Evolutionary conservation across 2,113 vertebrate species (phyloP).

Genomic region (Tympanuchus pallidicinctus): DNA sequence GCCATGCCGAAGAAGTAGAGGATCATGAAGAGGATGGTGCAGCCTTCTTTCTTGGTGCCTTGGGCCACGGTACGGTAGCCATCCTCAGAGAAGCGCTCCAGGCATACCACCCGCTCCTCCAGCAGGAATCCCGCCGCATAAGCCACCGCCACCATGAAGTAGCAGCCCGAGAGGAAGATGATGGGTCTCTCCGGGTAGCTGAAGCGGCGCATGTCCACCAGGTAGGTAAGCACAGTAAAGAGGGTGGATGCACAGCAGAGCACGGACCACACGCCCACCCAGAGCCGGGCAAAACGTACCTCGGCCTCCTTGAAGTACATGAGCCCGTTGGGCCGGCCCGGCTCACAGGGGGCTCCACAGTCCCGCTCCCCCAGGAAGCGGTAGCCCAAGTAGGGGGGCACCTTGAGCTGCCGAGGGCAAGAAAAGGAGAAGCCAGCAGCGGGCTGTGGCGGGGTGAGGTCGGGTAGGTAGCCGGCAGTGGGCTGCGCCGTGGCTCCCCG

Average conservation of each 20-base stretch:
- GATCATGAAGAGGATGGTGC: constrained; percentile 93
- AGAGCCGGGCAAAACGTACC: constrained; percentile 86
- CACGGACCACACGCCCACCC: constrained; percentile 90
- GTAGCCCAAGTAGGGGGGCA: constrained; percentile 89
- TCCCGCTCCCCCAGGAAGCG: constrained; percentile 89
- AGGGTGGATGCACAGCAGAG: constrained; percentile 90
- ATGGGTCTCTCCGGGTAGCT: constrained; percentile 92
- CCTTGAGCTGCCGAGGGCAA: constrained; percentile 90
- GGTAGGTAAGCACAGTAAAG: constrained; percentile 91
- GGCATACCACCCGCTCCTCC: constrained; percentile 88
- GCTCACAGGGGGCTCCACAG: constrained; percentile 93
- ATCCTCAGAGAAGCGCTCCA: constrained; percentile 85
- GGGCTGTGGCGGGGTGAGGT: constrained; percentile 68
- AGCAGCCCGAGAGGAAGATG: constrained; percentile 93
- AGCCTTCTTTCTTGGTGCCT: constrained; percentile 92
- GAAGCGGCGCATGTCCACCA: constrained; percentile 90
- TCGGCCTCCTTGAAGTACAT: constrained; percentile 93
- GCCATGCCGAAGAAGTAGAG: constrained; percentile 96
- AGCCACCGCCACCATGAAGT: constrained; percentile 93
- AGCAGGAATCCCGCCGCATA: constrained; percentile 87
- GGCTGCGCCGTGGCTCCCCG: constrained; percentile 77
- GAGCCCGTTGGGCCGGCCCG: constrained; percentile 83
- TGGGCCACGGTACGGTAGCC: constrained; percentile 90
- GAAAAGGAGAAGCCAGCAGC: constrained; percentile 79
- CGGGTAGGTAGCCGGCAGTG: constrained; percentile 67